A percentile compares a stretch with the other conserved stretches of the same genome.
Evolutionary conservation across 2,113 vertebrate genomes (phyloP).

Genomic region (Ameiurus melas): DNA sequence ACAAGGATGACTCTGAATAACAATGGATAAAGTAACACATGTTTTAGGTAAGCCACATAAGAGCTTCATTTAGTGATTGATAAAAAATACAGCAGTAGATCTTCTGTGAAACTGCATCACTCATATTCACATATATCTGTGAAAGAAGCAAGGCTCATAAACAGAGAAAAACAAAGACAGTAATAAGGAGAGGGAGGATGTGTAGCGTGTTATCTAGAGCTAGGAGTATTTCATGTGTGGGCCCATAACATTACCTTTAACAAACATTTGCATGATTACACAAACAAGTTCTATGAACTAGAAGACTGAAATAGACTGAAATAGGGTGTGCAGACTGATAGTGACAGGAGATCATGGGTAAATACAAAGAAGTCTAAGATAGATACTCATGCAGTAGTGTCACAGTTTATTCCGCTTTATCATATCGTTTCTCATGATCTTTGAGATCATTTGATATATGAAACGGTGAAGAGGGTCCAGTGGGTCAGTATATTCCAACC

Average conservation of each 20-base stretch:
- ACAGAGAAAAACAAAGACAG: slow-evolving; percentile 46
- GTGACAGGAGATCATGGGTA: slow-evolving; percentile 59
- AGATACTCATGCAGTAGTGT: slow-evolving; percentile 68
- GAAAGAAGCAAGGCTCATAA: slow-evolving; percentile 46
- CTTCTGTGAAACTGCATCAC: slow-evolving; percentile 63
- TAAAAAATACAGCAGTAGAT: slow-evolving; percentile 24
- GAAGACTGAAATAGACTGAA: slow-evolving; percentile 47
- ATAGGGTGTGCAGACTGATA: slow-evolving; percentile 52
- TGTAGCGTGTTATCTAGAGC: slow-evolving; percentile 41
- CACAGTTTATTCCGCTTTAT: slow-evolving; percentile 60
- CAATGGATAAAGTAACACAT: background rate
- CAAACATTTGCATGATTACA: slow-evolving; percentile 34
- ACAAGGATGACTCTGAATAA: background rate
- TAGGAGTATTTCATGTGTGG: slow-evolving; percentile 2
- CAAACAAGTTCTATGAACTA: slow-evolving; percentile 28
- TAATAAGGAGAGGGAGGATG: background rate
- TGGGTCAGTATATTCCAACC: slow-evolving; percentile 62
- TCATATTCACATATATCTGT: slow-evolving; percentile 59
- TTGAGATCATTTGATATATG: slow-evolving; percentile 70
- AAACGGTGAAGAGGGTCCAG: slow-evolving; percentile 61
- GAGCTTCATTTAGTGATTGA: background rate
- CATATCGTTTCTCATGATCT: slow-evolving; percentile 64
- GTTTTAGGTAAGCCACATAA: background rate
- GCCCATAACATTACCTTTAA: slow-evolving; percentile 26
- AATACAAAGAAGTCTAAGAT: slow-evolving; percentile 62